Percentiles rank a stretch among this genome's conserved stretches.
These are phyloP conservation scores for Lampropteryx suffumata DNA, from an alignment of 2,888 invertebrate species.

Conservation along the genomic window DNA sequence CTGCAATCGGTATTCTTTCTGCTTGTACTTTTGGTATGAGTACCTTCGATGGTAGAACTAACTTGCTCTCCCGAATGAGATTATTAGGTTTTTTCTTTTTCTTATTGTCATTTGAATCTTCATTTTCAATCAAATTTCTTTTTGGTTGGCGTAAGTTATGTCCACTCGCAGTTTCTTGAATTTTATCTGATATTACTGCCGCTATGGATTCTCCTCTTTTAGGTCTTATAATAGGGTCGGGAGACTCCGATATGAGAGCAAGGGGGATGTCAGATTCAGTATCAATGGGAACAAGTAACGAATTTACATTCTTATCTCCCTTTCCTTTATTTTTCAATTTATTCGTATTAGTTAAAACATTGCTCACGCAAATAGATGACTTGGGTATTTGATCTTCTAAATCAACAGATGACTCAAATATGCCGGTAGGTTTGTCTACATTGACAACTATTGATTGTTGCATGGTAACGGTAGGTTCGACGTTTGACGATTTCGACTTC, in stretches of 20 bases:
- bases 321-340: slow-evolving; percentile 57
- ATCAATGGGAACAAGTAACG: slow-evolving; percentile 61
- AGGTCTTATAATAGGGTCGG: slow-evolving; percentile 66
- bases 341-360: slow-evolving; percentile 59
- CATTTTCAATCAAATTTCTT: slow-evolving; percentile 67
- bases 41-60: slow-evolving; percentile 69
- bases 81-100: slow-evolving; percentile 70
- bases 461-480: slow-evolving; percentile 31
- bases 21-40: slow-evolving; percentile 68
- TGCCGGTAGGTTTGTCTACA: slow-evolving; percentile 84
- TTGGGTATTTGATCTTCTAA: slow-evolving; percentile 86
- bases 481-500: slow-evolving; percentile 61
- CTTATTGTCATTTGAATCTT: slow-evolving; percentile 67
- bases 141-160: slow-evolving; percentile 75
- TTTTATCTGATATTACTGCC: slow-evolving; percentile 75
- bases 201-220: slow-evolving; percentile 77
- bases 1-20: slow-evolving; percentile 59
- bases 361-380: slow-evolving; percentile 77
- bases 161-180: slow-evolving; percentile 70
- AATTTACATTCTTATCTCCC: slow-evolving; percentile 51
- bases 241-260: slow-evolving; percentile 66
- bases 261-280: slow-evolving; percentile 72
- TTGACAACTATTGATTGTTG: slow-evolving; percentile 65
- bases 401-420: slow-evolving; percentile 87
- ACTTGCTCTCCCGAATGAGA: slow-evolving; percentile 74